Evolutionary conservation across 2,888 invertebrate species (phyloP).

Genomic region (Andrena hattorfiana): DNA sequence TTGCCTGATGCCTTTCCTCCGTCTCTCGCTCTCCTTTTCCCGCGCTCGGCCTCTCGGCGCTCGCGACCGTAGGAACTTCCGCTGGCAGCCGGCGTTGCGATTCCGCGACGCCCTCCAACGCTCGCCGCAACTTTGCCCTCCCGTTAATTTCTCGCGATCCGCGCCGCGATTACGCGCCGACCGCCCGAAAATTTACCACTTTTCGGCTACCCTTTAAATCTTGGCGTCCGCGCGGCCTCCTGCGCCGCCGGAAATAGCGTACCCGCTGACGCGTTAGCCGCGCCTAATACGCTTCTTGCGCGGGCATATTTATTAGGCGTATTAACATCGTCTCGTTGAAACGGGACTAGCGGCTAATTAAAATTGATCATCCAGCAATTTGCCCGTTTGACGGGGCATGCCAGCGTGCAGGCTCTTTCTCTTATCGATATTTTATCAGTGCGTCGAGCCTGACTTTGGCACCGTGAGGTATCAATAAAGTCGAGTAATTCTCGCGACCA

Average conservation of each 20-base stretch:
- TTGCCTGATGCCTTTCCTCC: conserved; percentile 67
- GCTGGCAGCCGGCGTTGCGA: conserved; percentile 54
- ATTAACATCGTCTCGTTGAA: conserved; percentile 38
- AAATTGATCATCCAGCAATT: conserved; percentile 18
- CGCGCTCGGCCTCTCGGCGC: conserved; percentile 18
- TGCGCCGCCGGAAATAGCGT: conserved; percentile 45
- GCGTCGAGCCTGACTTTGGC: neutral
- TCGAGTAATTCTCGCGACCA: too few species aligned
- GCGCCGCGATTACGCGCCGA: conserved; percentile 76
- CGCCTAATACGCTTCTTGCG: conserved; percentile 33
- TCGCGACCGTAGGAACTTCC: conserved; percentile 39
- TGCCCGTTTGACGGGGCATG: neutral
- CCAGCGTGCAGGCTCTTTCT: neutral
- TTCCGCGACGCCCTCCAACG: conserved; percentile 63
- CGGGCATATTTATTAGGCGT: conserved; percentile 46
- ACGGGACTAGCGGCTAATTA: conserved; percentile 37
- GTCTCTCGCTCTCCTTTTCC: conserved; percentile 45
- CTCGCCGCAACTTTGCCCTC: conserved; percentile 60
- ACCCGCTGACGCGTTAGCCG: conserved; percentile 18
- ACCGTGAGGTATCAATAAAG: neutral
- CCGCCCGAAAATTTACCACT: conserved; percentile 68
- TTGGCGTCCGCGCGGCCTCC: conserved; percentile 23
- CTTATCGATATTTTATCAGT: neutral
- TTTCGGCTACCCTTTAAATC: conserved; percentile 61
- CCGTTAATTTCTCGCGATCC: conserved; percentile 80